phyloP scores from a whole-genome alignment of 2,888 invertebrate species.

The Drosophila pullipes region DNA sequence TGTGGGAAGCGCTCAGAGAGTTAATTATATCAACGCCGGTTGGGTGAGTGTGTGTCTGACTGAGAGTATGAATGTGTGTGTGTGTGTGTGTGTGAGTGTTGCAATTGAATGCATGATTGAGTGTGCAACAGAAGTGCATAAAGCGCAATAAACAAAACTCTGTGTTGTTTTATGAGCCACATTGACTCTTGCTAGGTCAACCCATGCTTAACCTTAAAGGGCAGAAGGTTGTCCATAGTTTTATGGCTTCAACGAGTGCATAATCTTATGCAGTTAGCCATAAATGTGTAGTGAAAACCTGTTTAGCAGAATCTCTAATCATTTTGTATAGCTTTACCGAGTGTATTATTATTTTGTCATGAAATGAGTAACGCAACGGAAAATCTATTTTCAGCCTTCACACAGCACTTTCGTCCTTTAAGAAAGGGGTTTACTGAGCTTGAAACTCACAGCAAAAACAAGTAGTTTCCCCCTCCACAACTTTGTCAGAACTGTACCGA shows the following conservation, averaged over 20 bases:
- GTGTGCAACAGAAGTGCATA: slow-evolving; percentile 32
- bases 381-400: background rate
- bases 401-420: background rate
- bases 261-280: slow-evolving; percentile 5
- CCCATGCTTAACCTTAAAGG: slow-evolving; percentile 1
- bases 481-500: background rate
- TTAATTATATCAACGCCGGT: slow-evolving; percentile 48
- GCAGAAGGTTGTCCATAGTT: background rate
- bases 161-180: slow-evolving; percentile 39
- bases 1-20: slow-evolving; percentile 35
- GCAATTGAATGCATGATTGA: slow-evolving; percentile 43
- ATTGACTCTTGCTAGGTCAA: slow-evolving; percentile 17
- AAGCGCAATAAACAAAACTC: slow-evolving; percentile 37
- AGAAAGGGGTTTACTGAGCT: background rate
- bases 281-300: slow-evolving; percentile 1
- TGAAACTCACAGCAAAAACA: background rate
- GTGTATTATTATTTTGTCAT: background rate
- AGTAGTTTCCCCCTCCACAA: background rate
- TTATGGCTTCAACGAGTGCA: background rate
- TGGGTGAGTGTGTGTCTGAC: slow-evolving; percentile 49
- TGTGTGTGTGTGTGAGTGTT: slow-evolving; percentile 3
- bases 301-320: background rate
- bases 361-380: background rate
- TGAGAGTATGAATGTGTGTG: slow-evolving; percentile 1
- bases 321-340: background rate